Percentiles rank a stretch among this genome's conserved stretches.
These are phyloP conservation scores for Tympanuchus pallidicinctus DNA, from an alignment of 2,113 vertebrate species.

Conservation along the genomic window DNA sequence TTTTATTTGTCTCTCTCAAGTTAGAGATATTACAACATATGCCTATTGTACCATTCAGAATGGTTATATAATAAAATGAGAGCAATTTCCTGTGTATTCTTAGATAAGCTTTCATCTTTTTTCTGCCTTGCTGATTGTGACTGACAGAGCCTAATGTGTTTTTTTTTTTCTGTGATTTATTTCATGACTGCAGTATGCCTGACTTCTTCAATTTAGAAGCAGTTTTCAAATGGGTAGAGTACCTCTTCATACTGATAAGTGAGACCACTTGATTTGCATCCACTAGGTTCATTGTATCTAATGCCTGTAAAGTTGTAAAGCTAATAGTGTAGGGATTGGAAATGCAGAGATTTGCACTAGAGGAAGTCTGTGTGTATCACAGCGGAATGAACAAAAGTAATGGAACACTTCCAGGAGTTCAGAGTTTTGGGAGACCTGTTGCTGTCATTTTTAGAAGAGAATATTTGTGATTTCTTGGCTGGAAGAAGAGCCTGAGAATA, in stretches of 20 bases:
- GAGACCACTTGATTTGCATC: not conserved
- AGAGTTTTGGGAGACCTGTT: not conserved
- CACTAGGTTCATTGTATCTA: not conserved
- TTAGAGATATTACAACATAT: not conserved
- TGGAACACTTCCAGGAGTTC: not conserved
- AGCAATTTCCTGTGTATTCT: conserved; percentile 18
- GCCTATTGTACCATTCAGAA: not conserved
- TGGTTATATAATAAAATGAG: conserved; percentile 17
- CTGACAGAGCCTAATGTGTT: not conserved
- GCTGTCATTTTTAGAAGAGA: not conserved
- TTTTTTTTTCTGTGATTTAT: not conserved
- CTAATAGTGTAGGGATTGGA: not conserved
- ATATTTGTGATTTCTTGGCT: not conserved
- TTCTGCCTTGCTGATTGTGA: conserved; percentile 12
- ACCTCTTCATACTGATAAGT: not conserved
- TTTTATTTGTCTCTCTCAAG: not conserved
- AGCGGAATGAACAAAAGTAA: not conserved
- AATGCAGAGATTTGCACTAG: not conserved
- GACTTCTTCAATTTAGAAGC: not conserved
- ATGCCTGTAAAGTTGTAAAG: not conserved
- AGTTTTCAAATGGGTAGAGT: not conserved
- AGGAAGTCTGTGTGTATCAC: not conserved
- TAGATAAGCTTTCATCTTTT: not conserved
- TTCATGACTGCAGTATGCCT: not conserved
- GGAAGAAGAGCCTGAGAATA: not conserved